These are phyloP conservation scores for Vanessa tameamea DNA, from an alignment of 1,140 invertebrate genomes.

Conservation along the genomic window DNA sequence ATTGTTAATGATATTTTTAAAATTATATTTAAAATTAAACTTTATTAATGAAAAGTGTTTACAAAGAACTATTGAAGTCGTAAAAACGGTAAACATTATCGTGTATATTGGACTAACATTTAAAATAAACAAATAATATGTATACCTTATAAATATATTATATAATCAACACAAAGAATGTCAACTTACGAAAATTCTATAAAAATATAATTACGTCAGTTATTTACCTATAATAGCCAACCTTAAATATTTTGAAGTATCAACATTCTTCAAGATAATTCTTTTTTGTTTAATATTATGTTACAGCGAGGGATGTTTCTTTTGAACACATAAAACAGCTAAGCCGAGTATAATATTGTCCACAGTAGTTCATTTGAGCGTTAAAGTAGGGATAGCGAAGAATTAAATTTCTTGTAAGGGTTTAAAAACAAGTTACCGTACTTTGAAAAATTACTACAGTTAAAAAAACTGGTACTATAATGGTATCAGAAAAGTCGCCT, in stretches of 20 bases:
- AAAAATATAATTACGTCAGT: too few species aligned
- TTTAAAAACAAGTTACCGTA: background rate
- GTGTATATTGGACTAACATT: too few species aligned
- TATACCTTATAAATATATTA: too few species aligned
- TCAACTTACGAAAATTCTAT: too few species aligned
- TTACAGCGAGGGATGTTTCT: background rate
- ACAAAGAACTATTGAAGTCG: too few species aligned
- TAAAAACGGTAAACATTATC: too few species aligned
- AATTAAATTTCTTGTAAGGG: background rate
- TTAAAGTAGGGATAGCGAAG: background rate
- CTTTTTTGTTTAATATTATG: background rate
- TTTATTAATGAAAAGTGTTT: too few species aligned
- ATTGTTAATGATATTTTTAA: too few species aligned
- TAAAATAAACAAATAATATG: too few species aligned
- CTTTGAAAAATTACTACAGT: background rate
- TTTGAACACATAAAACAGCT: background rate
- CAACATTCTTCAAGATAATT: background rate
- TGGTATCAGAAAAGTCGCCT: too few species aligned
- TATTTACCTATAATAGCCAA: background rate
- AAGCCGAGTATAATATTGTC: constrained; percentile 3
- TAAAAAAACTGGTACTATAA: background rate
- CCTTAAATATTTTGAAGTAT: background rate
- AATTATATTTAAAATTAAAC: too few species aligned
- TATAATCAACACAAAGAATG: too few species aligned
- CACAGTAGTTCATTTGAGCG: background rate